Base-by-base conservation (phyloP, 2,797 vertebrate species). In the Propithecus perrieri region DNA sequence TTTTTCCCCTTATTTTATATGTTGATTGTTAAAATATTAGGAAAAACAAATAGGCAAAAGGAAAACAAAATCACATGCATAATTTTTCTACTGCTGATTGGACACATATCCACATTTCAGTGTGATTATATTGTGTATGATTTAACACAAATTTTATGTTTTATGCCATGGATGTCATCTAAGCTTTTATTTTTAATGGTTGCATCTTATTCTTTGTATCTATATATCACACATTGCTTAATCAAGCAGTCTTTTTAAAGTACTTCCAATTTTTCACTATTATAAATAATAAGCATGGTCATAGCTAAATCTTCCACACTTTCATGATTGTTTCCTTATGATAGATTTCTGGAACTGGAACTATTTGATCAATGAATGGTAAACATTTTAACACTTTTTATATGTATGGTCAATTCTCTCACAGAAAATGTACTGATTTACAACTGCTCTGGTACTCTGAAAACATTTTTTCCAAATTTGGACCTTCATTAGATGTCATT, bases 301-400 rank as follows among this genome's bases (percentile, higher is more conserved):
- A 24, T 48, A 90, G 46, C 13, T 75, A 91, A 92, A 80, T 59
- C 14, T 85, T 78, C 87, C 48, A 59, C 85, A 50, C 6, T 83
- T 96, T 69, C n/a, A 46, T 43, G 5, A 88, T 18, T 91, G 22
- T 95, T 95, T 89, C 50, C 35, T 89, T 83, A 35, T 81, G 48
- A 61, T 28, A 81, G 12, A 88, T 55, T 83, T 86, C 5, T 69
- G 10, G 48, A 92, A 80, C 46, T 87, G 41, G 4, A 95, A 8
- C 81, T 86, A 38, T 93, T 55, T 71, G 33, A 26, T 96, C 35
- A 76, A n/a, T 71, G 22, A 35, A 4, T 55, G 35, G 41, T 69
- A 80, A 67, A 53, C 59, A 69, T 93, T 86, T 93, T 53, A 80
- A 57, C 5, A 46, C 17, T 41, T 69, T 76, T 76, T 18, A 28